Conservation (phyloP, 1,140 invertebrate genomes). For the Kradibia gibbosae region DNA sequence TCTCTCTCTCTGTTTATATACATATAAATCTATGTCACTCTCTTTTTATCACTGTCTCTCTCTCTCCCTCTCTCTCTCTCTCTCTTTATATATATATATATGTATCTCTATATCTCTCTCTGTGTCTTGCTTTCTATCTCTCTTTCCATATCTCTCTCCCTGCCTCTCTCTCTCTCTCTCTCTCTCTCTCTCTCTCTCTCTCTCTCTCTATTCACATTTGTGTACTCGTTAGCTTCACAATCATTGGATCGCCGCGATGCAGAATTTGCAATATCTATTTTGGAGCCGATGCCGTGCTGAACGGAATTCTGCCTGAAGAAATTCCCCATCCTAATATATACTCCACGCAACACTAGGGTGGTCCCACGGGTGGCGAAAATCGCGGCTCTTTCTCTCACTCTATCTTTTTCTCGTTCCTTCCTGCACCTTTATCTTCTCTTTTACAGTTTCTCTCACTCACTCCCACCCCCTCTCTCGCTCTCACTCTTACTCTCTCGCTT, state of each 20-base stretch:
- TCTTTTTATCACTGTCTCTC: conserved; percentile 51
- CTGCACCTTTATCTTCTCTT: neutral
- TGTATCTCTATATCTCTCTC: conserved; percentile 46
- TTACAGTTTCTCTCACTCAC: neutral
- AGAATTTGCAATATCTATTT: conserved; percentile 54
- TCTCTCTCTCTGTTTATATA: conserved; percentile 33
- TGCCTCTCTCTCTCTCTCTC: conserved; percentile 51
- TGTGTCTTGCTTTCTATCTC: conserved; percentile 36
- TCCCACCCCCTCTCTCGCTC: neutral
- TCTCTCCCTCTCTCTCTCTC: conserved; percentile 45
- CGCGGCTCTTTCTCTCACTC: conserved; percentile 36
- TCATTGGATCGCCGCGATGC: conserved; percentile 38
- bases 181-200: conserved; percentile 52
- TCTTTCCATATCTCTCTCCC: conserved; percentile 25
- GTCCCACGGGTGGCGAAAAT: conserved; percentile 53
- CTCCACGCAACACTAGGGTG: conserved; percentile 43
- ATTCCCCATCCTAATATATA: conserved; percentile 54
- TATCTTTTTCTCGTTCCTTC: neutral
- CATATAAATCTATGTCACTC: conserved; percentile 50
- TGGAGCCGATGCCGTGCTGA: conserved; percentile 29
- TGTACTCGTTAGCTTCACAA: conserved; percentile 53
- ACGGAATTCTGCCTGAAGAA: conserved; percentile 44
- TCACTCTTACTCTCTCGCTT: neutral
- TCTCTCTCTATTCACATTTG: conserved; percentile 52
- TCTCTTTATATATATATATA: conserved; percentile 38